phyloP scores from a whole-genome alignment of 2,888 invertebrate species.

The Coenonympha arcania region DNA sequence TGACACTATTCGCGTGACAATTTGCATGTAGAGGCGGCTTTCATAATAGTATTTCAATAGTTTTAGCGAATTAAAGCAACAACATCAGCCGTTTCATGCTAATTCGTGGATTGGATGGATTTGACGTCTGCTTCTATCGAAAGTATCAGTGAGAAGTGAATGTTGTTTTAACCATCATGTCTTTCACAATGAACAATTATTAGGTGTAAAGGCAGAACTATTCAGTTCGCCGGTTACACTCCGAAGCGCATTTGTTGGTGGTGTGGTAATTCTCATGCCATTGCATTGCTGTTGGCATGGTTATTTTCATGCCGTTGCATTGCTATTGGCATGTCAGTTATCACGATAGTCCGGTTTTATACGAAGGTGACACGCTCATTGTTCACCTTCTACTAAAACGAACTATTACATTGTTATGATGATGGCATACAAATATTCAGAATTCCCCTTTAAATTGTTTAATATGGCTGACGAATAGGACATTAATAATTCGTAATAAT shows the following conservation, averaged over 20 bases:
- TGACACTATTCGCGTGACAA: no score
- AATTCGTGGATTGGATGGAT: no score
- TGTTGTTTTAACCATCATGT: constrained; percentile 57
- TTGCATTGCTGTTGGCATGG: constrained; percentile 28
- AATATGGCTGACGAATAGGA: constrained; percentile 41
- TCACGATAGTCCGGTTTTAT: constrained; percentile 37
- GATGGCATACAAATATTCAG: constrained; percentile 67
- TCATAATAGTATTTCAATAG: no score
- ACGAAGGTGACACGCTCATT: constrained; percentile 9
- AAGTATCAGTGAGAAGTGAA: constrained; percentile 15
- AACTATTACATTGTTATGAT: constrained; percentile 27
- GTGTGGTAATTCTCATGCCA: constrained; percentile 45
- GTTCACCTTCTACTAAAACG: constrained; percentile 4
- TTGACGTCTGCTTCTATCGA: not conserved
- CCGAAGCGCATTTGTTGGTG: constrained; percentile 5
- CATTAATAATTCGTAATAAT: constrained; percentile 4
- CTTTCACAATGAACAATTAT: constrained; percentile 29
- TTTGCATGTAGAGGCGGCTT: no score
- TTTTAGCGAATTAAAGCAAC: no score
- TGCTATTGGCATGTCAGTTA: constrained; percentile 53
- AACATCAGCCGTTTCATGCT: no score
- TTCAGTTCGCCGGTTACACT: constrained; percentile 60
- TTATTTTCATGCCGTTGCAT: constrained; percentile 42
- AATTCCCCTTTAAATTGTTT: constrained; percentile 51
- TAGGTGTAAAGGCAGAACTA: constrained; percentile 61